Evolutionary conservation across 2,113 vertebrate genomes (phyloP).

Genomic region (Acinonyx jubatus): DNA sequence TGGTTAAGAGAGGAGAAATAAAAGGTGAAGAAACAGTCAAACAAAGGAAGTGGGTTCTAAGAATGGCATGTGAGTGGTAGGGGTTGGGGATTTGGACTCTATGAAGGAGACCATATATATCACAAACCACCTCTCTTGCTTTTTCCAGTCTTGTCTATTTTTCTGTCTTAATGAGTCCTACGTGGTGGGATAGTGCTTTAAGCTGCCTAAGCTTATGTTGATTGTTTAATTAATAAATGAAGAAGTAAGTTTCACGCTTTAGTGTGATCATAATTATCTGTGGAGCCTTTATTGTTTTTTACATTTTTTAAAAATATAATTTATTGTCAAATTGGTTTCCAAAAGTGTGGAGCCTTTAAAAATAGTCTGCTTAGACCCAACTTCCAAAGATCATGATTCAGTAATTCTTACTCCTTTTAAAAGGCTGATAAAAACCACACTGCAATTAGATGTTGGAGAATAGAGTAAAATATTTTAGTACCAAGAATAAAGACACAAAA

Average conservation of each 20-base stretch:
- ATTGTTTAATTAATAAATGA: neutral
- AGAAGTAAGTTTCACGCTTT: neutral
- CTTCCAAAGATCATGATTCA: neutral
- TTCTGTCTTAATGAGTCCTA: neutral
- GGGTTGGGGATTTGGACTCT: neutral
- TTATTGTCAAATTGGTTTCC: too few species aligned
- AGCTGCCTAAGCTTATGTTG: neutral
- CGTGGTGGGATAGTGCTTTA: neutral
- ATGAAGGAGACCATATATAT: neutral
- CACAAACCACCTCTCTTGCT: neutral
- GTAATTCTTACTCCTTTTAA: neutral
- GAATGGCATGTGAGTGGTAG: neutral
- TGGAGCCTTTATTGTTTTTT: neutral
- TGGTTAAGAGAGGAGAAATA: neutral
- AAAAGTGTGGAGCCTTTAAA: neutral
- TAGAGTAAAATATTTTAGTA: neutral
- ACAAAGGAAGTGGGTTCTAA: neutral
- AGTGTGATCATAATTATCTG: neutral
- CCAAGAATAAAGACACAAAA: neutral
- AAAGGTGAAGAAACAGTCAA: neutral
- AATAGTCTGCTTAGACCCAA: neutral
- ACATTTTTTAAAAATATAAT: too few species aligned
- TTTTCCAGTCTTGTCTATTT: neutral
- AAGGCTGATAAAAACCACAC: neutral
- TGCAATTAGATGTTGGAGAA: neutral